Base-by-base conservation (phyloP, 2,888 invertebrate genomes). In the Piscicola geometra region DNA sequence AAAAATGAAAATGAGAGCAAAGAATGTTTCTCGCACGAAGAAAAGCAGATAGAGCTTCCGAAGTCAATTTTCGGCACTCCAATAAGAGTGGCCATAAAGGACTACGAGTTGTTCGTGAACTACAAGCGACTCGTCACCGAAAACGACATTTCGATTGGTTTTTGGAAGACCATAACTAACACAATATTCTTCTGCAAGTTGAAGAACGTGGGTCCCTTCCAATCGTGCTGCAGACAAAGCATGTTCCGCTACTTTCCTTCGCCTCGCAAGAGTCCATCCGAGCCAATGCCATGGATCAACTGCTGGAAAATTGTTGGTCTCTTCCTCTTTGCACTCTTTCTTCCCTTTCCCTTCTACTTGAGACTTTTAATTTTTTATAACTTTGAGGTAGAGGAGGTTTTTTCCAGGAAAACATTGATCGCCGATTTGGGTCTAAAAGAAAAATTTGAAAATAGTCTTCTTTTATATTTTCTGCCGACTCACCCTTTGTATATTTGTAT, bases 331-430 rank as follows among this genome's bases (percentile, higher is more conserved):
- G 75, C 84, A 1, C 70, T 83, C 2, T 35, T 83, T 1, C 75
- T 84, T 0, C 85, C 85, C 0, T 68, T 82, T 9, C 84, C 84
- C 0, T 84, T 81, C 77, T 85, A 84, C 78, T 66, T 82, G 18
- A 78, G 85, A 1, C 78, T 83, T 5, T 76, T 82, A 32, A 79
- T 84, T 67, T 84, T 82, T 78, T 84, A 83, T 76, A 78, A 77
- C 30, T 85, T 81, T 74, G 85, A 85, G 77, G 75, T 81, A 33
- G 79, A 81, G 2, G 84, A 84, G 77, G 78, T 84, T n/a, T 36
- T 64, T 5, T 36, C 78, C 0, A 77, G 84, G 21, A 78, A 80
- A 33, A 32, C 70, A 1, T 78, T 81, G 1, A 77, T 81, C 21
- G 47, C 68, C 0, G 36, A 71, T 0, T 76, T 82, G 1, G 81